These are phyloP conservation scores for Thalassaphorura encarpata DNA, from an alignment of 1,140 invertebrate genomes.

Conservation along the genomic window DNA sequence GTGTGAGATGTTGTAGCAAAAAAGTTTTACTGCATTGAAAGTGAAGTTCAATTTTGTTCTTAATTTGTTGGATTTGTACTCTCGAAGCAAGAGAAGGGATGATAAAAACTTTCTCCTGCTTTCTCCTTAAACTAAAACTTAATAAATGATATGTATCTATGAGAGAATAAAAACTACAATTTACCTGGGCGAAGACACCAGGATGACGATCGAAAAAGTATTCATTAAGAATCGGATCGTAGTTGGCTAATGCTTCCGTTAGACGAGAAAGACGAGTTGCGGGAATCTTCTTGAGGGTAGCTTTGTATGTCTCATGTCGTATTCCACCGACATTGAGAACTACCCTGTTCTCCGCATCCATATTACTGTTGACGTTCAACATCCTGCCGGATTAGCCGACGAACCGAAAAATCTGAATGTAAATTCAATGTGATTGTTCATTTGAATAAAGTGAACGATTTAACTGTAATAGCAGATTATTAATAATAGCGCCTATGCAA, in stretches of 20 bases:
- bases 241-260: constrained; percentile 83
- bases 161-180: not conserved
- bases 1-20: no score
- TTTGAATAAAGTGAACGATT: not conserved
- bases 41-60: no score
- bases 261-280: constrained; percentile 78
- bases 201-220: constrained; percentile 99
- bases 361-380: constrained; percentile 60
- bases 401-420: not conserved
- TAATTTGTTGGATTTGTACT: no score
- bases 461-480: no score
- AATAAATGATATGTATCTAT: no score
- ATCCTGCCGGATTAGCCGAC: not conserved
- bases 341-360: constrained; percentile 93
- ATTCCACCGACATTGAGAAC: constrained; percentile 97
- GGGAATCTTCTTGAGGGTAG: constrained; percentile 63
- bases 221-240: constrained; percentile 92
- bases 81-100: no score
- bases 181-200: constrained; percentile 88
- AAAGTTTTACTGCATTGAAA: no score
- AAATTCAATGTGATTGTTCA: no score
- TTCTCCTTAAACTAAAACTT: no score
- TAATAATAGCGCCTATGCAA: no score
- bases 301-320: constrained; percentile 92
- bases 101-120: no score